Evolutionary conservation across 2,113 vertebrate species (phyloP), one percentile per base, ranked within the genome.

Genomic region (Microcebus lehilahytsara): DNA sequence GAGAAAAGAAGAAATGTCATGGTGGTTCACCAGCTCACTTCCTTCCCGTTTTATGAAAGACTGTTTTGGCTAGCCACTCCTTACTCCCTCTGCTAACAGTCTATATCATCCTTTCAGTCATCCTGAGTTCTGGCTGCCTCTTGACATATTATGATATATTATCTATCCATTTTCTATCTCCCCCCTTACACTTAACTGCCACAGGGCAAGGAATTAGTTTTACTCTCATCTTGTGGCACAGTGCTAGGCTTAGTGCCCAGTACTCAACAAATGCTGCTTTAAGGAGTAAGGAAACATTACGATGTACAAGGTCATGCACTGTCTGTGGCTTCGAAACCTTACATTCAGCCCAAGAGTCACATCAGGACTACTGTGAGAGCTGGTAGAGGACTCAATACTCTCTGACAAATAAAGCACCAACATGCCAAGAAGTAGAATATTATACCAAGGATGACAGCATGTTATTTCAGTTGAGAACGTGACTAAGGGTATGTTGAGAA

Each of bases 341-440:
- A 42, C 49, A 83, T 58, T 93, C 93, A 83, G 46, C 74, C 71
- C 85, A 51, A 86, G 62, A 88, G 16, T 72, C 53, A 25, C 20
- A 77, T 78, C 58, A 75, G 72, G 42, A 64, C 9, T 25, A 78
- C 3, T 22, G 60, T 58, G 42, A 91, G 60, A 85, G 58, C 51
- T 90, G 60, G 60, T 62, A 25, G 60, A 64, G 27, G 62, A 64
- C 83, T 87, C 49, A 95, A 40, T 51, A 75, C 3, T 20, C 2
- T 13, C 60, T 64, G 49, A 72, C 84, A 93, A 37, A 91, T 40
- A 74, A 79, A 83, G 62, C 62, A 79, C 46, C 78, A 51, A 25
- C 1, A 53, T 11, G 27, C 42, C 69, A n/a, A 6, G 49, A 49
- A 93, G 84, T 2, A 79, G 84, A 92, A 74, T n/a, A 89, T 42